Percentiles rank a stretch among this genome's conserved stretches.
These are phyloP conservation scores for Periophthalmus modestus DNA, from an alignment of 2,113 vertebrate species.

Conservation along the genomic window DNA sequence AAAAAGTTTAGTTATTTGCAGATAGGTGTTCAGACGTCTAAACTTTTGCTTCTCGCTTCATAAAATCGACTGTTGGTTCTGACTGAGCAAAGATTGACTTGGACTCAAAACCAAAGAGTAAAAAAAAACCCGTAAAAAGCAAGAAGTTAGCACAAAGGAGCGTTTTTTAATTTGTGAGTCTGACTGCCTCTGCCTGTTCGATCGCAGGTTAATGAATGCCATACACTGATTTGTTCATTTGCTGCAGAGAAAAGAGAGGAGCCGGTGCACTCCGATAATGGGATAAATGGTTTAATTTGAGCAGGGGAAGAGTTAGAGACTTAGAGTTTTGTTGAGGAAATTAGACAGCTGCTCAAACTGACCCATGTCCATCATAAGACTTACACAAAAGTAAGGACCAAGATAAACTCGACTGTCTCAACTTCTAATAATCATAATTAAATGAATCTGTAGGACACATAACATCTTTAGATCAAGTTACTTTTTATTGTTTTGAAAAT, in stretches of 20 bases:
- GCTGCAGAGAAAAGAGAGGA: slow-evolving; percentile 16
- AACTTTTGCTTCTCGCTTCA: slow-evolving; percentile 1
- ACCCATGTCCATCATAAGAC: not conserved
- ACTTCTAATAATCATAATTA: no score
- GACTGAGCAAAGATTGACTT: slow-evolving; percentile 3
- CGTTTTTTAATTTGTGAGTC: slow-evolving; percentile 24
- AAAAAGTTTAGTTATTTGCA: not conserved
- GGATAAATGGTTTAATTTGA: slow-evolving; percentile 51
- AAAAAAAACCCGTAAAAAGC: not conserved
- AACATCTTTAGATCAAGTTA: no score
- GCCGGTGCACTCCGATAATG: slow-evolving; percentile 33
- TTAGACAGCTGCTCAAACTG: slow-evolving; percentile 38
- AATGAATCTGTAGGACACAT: no score
- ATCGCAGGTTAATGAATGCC: slow-evolving; percentile 48
- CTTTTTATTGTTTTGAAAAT: no score
- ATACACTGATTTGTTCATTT: slow-evolving; percentile 24
- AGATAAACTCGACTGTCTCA: no score
- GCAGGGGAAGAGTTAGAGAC: slow-evolving; percentile 31
- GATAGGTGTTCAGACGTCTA: not conserved
- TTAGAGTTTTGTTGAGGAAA: slow-evolving; percentile 17
- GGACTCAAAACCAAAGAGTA: slow-evolving; percentile 21
- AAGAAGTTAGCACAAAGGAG: slow-evolving; percentile 6
- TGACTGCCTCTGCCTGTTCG: slow-evolving; percentile 26
- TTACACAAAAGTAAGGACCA: no score
- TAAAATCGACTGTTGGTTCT: slow-evolving; percentile 16